Percentiles rank a stretch among this genome's conserved stretches.
Conservation (phyloP, 2,888 invertebrate species). For the Synergus laeviventris region DNA sequence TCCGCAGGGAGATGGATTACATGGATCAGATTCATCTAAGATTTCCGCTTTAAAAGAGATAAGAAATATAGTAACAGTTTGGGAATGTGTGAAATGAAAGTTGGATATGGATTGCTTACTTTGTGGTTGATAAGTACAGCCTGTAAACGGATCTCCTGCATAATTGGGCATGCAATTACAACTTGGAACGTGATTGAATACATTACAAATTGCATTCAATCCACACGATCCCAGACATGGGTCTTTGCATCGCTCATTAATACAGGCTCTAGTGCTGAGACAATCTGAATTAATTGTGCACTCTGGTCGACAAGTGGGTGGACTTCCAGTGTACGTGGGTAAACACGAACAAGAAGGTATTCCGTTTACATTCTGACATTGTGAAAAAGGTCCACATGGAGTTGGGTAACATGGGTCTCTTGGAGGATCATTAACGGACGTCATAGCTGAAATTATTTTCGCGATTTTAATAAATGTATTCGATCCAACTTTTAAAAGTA, state of each 20-base stretch:
- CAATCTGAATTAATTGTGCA: slow-evolving; percentile 77
- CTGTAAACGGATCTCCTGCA: slow-evolving; percentile 86
- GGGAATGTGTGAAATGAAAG: slow-evolving; percentile 46
- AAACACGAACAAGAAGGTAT: slow-evolving; percentile 76
- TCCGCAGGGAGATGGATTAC: slow-evolving; percentile 77
- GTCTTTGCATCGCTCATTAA: slow-evolving; percentile 75
- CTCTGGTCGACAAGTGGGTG: slow-evolving; percentile 76
- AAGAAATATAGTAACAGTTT: slow-evolving; percentile 53
- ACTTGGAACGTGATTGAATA: slow-evolving; percentile 75
- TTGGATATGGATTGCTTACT: slow-evolving; percentile 50
- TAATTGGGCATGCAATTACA: slow-evolving; percentile 80
- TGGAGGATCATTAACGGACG: slow-evolving; percentile 40
- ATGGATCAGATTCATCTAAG: slow-evolving; percentile 67
- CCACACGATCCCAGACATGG: slow-evolving; percentile 78
- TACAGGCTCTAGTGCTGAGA: slow-evolving; percentile 75
- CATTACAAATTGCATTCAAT: slow-evolving; percentile 76
- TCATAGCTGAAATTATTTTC: slow-evolving; percentile 17
- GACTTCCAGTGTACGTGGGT: slow-evolving; percentile 73
- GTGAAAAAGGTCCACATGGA: slow-evolving; percentile 79
- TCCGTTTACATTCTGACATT: slow-evolving; percentile 71
- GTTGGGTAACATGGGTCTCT: slow-evolving; percentile 82
- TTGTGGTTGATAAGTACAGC: slow-evolving; percentile 79
- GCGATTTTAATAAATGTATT: neutral
- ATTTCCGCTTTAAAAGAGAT: slow-evolving; percentile 54
- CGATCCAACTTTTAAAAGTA: neutral